Percentiles rank a stretch among this genome's conserved stretches.
phyloP scores from a whole-genome alignment of 1,140 invertebrate species.

The Globodera ellingtonae region DNA sequence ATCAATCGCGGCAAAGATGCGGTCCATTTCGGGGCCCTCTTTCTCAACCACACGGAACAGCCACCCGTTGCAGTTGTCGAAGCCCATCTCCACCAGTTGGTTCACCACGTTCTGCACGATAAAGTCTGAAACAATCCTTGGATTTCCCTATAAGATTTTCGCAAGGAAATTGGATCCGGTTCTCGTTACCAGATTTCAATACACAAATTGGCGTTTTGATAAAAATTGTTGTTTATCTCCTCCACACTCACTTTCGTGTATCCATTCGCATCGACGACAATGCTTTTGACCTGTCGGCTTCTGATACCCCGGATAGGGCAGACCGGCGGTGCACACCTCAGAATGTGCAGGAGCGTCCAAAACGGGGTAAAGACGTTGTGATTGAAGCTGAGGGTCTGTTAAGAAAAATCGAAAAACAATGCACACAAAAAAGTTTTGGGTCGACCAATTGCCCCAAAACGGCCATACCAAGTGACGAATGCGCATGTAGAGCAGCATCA shows the following conservation, averaged over 20 bases:
- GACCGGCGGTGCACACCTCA: constrained; percentile 24
- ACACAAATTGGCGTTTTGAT: neutral
- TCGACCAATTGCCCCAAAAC: too few species aligned
- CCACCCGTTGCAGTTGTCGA: constrained; percentile 51
- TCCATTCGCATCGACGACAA: constrained; percentile 2
- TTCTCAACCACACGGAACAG: constrained; percentile 41
- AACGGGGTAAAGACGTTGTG: neutral
- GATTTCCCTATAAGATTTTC: too few species aligned
- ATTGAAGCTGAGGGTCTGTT: neutral
- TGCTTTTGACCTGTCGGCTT: neutral
- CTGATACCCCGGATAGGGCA: neutral
- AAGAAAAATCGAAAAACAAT: neutral
- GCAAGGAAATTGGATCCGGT: too few species aligned
- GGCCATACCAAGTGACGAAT: too few species aligned
- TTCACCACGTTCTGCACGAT: constrained; percentile 34
- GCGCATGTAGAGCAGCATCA: too few species aligned
- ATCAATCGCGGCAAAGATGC: constrained; percentile 30
- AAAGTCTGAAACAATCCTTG: constrained; percentile 24
- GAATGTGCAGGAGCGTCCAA: neutral
- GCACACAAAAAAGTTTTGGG: too few species aligned
- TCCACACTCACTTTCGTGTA: constrained; percentile 8
- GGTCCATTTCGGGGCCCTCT: constrained; percentile 31
- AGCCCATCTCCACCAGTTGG: constrained; percentile 45
- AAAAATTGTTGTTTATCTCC: too few species aligned
- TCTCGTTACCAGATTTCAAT: neutral